Evolutionary conservation across 2,797 vertebrate genomes (phyloP), one percentile per base, ranked within the genome.

Genomic region (Tadarida brasiliensis): DNA sequence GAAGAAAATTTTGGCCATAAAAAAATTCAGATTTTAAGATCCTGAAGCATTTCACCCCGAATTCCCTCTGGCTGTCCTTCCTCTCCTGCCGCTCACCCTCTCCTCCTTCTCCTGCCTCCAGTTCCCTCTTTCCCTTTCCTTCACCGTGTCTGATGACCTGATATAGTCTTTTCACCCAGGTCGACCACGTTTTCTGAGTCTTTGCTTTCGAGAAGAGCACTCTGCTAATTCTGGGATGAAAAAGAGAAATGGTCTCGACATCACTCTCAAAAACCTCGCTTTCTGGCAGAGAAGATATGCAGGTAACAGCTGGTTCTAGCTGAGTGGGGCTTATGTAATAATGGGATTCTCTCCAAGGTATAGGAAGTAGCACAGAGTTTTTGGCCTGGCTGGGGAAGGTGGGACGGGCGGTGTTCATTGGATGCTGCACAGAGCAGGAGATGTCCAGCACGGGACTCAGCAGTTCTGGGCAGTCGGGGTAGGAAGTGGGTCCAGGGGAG

Each of bases 31-130:
- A 63, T 44, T 67, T 81, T 67, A 87, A 74, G 68, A 51, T n/a
- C 44, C 16, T n/a, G 11, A 47, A 81, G 28, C 2, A 1, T 56
- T 77, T 65, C 12, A 17, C 0, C 15, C 4, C 8, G 1, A 0
- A 5, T 2, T 22, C 30, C 35, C 47, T 4, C 24, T 56, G 4
- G 1, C 26, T 33, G 28, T 63, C 24, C 2, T 1, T 30, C 28
- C 5, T 35, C 0, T 5, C 22, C 20, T 17, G 0, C 17, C 4
- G 20, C 14, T 5, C 3, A 12, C n/a, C 14, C 3, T 30, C 20
- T 8, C 26, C 17, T 33, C 30, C 19, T 28, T 10, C 57, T 35
- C 11, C 26, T 74, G 5, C 30, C 11, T 2, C 2, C 0, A 7
- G 17, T 7, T n/a, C 15, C 44, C n/a, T 44, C 61, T 16, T 7